Evolutionary conservation across 2,113 vertebrate species (phyloP).

Genomic region (Morone saxatilis): DNA sequence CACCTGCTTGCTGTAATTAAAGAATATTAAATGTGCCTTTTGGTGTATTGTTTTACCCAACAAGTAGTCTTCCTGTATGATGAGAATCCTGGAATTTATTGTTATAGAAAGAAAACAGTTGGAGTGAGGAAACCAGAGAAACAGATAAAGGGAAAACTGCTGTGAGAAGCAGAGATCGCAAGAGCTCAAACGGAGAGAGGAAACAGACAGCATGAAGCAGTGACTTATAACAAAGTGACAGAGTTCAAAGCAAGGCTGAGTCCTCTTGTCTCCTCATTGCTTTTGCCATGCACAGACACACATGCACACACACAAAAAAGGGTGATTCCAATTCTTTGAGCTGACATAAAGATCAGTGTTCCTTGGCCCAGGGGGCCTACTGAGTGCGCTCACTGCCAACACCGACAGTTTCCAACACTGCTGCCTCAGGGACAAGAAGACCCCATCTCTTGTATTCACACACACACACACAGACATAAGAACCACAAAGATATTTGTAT

Average conservation of each 20-base stretch:
- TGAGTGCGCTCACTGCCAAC: slow-evolving; percentile 69
- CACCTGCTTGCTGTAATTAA: slow-evolving; percentile 53
- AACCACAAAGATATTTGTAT: slow-evolving; percentile 21
- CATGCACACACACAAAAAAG: slow-evolving; percentile 53
- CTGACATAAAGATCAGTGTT: slow-evolving; percentile 81
- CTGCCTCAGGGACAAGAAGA: slow-evolving; percentile 68
- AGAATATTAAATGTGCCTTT: slow-evolving; percentile 40
- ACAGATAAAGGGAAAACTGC: slow-evolving; percentile 34
- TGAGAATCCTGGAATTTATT: not conserved
- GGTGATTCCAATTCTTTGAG: slow-evolving; percentile 69
- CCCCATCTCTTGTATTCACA: slow-evolving; percentile 36
- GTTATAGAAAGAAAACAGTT: slow-evolving; percentile 3
- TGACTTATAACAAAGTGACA: slow-evolving; percentile 76
- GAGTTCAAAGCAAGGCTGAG: slow-evolving; percentile 70
- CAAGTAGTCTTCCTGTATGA: not conserved
- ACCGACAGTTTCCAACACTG: slow-evolving; percentile 68
- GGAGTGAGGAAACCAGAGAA: slow-evolving; percentile 21
- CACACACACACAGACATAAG: not conserved
- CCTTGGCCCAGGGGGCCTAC: slow-evolving; percentile 60
- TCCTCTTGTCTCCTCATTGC: slow-evolving; percentile 67
- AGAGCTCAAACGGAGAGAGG: slow-evolving; percentile 41
- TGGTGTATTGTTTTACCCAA: slow-evolving; percentile 20
- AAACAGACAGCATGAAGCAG: slow-evolving; percentile 58
- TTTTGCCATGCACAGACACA: slow-evolving; percentile 36
- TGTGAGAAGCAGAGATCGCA: slow-evolving; percentile 22